Conservation (phyloP, 2,888 invertebrate genomes). For the Thera obeliscata region DNA sequence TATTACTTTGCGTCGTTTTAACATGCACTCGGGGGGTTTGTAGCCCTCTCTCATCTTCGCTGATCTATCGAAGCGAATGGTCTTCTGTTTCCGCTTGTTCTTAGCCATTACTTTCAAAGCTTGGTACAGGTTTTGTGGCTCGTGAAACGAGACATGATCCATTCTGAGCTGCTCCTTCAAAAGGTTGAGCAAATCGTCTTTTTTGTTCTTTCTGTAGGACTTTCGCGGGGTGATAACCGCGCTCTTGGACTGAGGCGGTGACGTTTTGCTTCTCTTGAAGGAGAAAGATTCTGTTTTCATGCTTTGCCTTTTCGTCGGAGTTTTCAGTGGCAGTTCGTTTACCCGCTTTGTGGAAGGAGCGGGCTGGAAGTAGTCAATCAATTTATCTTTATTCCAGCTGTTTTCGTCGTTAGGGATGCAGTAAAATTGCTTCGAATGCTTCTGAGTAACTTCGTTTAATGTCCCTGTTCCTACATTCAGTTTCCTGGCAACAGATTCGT, state of each 20-base stretch:
- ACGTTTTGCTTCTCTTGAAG: conserved; percentile 28
- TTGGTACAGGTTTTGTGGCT: conserved; percentile 62
- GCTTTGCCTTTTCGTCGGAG: background rate
- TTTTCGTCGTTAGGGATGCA: conserved; percentile 29
- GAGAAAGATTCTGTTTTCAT: conserved; percentile 36
- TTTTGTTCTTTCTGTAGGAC: conserved; percentile 44
- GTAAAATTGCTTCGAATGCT: conserved; percentile 33
- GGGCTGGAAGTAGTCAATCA: conserved; percentile 11
- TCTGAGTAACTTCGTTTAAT: conserved; percentile 8
- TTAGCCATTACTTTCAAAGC: conserved; percentile 62
- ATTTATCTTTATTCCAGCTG: conserved; percentile 17
- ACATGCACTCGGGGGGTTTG: conserved; percentile 46
- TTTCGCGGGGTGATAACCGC: conserved; percentile 20
- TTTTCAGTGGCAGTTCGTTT: background rate
- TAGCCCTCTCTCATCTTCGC: background rate
- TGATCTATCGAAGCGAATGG: conserved; percentile 33
- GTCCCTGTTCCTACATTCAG: conserved; percentile 29
- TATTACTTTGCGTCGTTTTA: conserved; percentile 52
- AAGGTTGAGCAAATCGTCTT: conserved; percentile 52
- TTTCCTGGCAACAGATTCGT: conserved; percentile 56
- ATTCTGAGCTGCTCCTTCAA: conserved; percentile 59
- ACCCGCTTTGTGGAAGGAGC: background rate
- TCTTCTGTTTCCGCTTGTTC: conserved; percentile 52
- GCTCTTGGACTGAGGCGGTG: conserved; percentile 34
- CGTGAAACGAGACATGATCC: conserved; percentile 45